Percentiles rank a stretch among this genome's conserved stretches.
Conservation (phyloP, 2,113 vertebrate species). For the Machaerirhynchus nigripectus region DNA sequence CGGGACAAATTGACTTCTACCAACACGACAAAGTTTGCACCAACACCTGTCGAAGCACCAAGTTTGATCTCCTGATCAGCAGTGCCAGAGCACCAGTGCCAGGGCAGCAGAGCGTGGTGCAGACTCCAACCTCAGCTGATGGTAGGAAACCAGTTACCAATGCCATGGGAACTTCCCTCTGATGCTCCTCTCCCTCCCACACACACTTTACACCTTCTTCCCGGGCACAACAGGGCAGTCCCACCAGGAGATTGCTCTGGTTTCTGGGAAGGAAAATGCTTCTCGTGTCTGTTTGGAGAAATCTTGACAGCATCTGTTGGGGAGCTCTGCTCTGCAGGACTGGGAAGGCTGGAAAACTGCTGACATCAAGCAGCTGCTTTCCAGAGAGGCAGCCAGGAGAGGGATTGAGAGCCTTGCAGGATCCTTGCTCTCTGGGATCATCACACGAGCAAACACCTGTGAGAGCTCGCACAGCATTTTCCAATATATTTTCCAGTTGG, state of each 20-base stretch:
- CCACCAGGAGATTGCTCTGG: background rate
- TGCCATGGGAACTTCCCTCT: background rate
- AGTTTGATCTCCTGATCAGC: constrained; percentile 91
- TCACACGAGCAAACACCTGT: background rate
- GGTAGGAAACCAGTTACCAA: constrained; percentile 74
- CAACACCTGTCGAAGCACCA: constrained; percentile 95
- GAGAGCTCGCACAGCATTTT: background rate
- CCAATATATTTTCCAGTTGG: background rate
- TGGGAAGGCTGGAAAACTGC: background rate
- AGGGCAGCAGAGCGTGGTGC: constrained; percentile 82
- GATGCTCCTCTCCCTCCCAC: background rate
- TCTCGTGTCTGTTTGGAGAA: accelerated
- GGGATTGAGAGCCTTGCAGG: background rate
- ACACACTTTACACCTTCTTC: background rate
- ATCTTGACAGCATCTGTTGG: background rate
- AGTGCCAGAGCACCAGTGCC: constrained; percentile 82
- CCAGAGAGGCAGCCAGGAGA: background rate
- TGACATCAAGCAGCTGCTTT: background rate
- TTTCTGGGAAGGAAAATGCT: background rate
- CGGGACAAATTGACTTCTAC: constrained; percentile 94
- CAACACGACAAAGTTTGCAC: constrained; percentile 92
- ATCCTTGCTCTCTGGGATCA: background rate
- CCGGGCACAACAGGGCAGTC: background rate
- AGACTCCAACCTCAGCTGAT: constrained; percentile 79
- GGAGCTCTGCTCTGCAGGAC: background rate